phyloP scores from a whole-genome alignment of 2,888 invertebrate species.

The Anorthoa munda region DNA sequence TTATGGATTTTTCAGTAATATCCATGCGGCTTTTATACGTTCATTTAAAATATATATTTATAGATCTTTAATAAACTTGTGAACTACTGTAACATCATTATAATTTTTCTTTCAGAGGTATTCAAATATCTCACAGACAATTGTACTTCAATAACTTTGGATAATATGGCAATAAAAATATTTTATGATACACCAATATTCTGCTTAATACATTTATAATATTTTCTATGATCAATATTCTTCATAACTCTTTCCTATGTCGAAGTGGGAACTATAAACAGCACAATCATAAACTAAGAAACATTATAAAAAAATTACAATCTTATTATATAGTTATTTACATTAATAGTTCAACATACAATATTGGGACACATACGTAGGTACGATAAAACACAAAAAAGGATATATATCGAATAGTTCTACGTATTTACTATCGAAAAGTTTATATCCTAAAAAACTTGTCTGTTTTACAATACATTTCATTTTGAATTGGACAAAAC shows the following conservation, averaged over 20 bases:
- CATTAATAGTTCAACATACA: slow-evolving; percentile 49
- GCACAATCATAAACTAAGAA: slow-evolving; percentile 35
- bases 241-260: slow-evolving; percentile 32
- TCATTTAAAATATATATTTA: slow-evolving; percentile 46
- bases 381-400: slow-evolving; percentile 42
- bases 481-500: slow-evolving; percentile 61
- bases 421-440: slow-evolving; percentile 45
- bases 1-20: slow-evolving; percentile 30
- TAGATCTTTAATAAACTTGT: slow-evolving; percentile 58
- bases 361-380: slow-evolving; percentile 43
- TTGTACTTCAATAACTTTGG: slow-evolving; percentile 71
- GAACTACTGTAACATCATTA: slow-evolving; percentile 64
- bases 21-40: slow-evolving; percentile 37
- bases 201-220: slow-evolving; percentile 34
- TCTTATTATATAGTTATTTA: slow-evolving; percentile 51
- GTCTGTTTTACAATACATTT: slow-evolving; percentile 50
- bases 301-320: slow-evolving; percentile 27
- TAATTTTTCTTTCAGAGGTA: slow-evolving; percentile 69
- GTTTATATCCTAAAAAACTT: slow-evolving; percentile 54
- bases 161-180: slow-evolving; percentile 52
- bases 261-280: slow-evolving; percentile 34
- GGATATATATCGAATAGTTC: slow-evolving; percentile 35
- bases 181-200: slow-evolving; percentile 49
- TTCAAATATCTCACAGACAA: slow-evolving; percentile 69
- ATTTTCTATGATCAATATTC: slow-evolving; percentile 38